Percentiles rank a stretch among this genome's conserved stretches.
Conservation (phyloP, 2,797 vertebrate species). For the Margarornis squamiger region DNA sequence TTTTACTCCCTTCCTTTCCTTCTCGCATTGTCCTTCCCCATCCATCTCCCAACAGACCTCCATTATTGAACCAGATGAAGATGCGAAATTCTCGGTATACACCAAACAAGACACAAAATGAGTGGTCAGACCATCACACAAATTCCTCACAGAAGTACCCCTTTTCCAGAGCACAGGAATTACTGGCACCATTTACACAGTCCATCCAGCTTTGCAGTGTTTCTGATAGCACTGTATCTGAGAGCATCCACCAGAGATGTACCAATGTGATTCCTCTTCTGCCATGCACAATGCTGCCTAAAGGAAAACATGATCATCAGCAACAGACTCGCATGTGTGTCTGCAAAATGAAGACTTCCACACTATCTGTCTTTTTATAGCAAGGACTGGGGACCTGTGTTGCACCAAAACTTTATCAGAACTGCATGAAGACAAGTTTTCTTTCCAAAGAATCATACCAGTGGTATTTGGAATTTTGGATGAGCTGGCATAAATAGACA, state of each 20-base stretch:
- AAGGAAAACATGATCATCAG: rapidly evolving
- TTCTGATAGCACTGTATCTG: neutral
- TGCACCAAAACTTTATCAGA: neutral
- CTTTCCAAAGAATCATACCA: neutral
- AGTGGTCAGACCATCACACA: neutral
- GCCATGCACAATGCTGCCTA: neutral
- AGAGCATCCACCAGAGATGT: neutral
- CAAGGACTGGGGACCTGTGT: neutral
- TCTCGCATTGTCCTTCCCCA: neutral
- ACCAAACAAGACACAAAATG: neutral
- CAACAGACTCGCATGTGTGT: neutral
- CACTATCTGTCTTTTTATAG: neutral
- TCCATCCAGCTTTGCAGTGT: neutral
- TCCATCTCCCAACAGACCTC: neutral
- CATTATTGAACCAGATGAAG: neutral
- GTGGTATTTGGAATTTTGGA: neutral
- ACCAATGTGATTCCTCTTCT: neutral
- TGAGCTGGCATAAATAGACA: neutral
- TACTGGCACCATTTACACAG: neutral
- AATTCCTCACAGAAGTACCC: neutral
- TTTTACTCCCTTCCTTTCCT: neutral
- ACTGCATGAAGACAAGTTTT: neutral
- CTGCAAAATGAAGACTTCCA: neutral
- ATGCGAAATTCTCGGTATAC: neutral
- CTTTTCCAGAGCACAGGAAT: neutral